Conservation (phyloP, 2,888 invertebrate genomes). For the Parnassius mnemosyne region DNA sequence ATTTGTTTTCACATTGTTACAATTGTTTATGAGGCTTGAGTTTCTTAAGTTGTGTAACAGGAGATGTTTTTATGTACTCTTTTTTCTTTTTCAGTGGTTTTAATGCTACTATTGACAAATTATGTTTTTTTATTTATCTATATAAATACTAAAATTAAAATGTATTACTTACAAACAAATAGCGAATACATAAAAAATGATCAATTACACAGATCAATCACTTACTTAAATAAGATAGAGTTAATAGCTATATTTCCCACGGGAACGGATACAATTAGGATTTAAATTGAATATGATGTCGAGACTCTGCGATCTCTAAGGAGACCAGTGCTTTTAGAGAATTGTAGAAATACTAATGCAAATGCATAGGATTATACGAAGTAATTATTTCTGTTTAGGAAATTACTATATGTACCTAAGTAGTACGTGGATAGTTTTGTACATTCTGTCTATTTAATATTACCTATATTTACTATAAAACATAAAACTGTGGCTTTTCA, state of each 20-base stretch:
- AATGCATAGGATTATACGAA: constrained; percentile 6
- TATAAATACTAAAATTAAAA: too few relatives aligned
- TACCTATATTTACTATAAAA: too few relatives aligned
- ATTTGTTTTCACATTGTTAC: constrained; percentile 26
- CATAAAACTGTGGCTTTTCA: too few relatives aligned
- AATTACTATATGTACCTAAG: too few relatives aligned
- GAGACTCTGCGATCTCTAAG: constrained; percentile 36
- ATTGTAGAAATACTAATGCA: constrained; percentile 18
- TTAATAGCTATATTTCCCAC: constrained; percentile 40
- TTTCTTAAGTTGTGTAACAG: not conserved
- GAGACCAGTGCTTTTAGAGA: constrained; percentile 29
- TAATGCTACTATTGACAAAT: too few relatives aligned
- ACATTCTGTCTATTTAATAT: too few relatives aligned
- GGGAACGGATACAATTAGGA: constrained; percentile 53
- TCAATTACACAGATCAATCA: constrained; percentile 28
- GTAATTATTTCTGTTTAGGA: too few relatives aligned
- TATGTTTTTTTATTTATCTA: too few relatives aligned
- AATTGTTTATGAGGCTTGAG: constrained; percentile 20
- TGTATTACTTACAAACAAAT: too few relatives aligned
- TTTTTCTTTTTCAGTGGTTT: too few relatives aligned
- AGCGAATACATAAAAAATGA: not conserved
- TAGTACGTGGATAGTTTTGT: too few relatives aligned
- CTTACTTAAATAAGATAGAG: constrained; percentile 28
- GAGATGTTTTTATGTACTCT: not conserved
- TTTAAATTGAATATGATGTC: constrained; percentile 64